Percentiles rank a stretch among this genome's conserved stretches.
phyloP scores from a whole-genome alignment of 1,140 invertebrate species.

The Rhopalosiphum padi region DNA sequence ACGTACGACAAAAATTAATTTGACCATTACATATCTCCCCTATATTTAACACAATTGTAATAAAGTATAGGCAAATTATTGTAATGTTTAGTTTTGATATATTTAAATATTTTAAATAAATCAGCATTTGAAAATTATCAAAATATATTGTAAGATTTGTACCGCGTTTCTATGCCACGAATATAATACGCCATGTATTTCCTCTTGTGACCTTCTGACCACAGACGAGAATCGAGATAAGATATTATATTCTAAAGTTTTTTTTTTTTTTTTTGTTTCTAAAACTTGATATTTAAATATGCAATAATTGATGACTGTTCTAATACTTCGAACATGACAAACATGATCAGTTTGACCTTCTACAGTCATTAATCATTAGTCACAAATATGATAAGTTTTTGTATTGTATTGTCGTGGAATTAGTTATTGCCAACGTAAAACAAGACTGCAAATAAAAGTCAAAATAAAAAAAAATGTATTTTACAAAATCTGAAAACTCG shows the following conservation, averaged over 20 bases:
- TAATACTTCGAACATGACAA: background rate
- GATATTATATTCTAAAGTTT: background rate
- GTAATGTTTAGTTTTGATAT: background rate
- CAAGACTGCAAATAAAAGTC: background rate
- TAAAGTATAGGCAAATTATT: background rate
- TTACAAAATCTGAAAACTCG: background rate
- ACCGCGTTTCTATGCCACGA: background rate
- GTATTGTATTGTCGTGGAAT: background rate
- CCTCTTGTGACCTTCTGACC: background rate
- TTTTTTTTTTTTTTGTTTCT: background rate
- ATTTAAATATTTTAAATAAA: background rate
- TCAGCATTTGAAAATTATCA: background rate
- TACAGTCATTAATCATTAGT: background rate
- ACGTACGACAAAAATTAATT: background rate
- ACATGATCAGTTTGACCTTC: background rate
- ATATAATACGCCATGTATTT: background rate
- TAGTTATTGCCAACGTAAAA: background rate
- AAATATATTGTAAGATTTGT: background rate
- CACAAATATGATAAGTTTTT: background rate
- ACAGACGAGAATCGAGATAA: background rate
- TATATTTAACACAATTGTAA: background rate
- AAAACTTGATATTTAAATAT: conserved; percentile 1
- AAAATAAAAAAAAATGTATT: background rate
- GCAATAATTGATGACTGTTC: background rate
- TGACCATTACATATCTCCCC: background rate